Base-by-base conservation (phyloP, 2,797 vertebrate genomes). In the Sebastolobus altivelis region DNA sequence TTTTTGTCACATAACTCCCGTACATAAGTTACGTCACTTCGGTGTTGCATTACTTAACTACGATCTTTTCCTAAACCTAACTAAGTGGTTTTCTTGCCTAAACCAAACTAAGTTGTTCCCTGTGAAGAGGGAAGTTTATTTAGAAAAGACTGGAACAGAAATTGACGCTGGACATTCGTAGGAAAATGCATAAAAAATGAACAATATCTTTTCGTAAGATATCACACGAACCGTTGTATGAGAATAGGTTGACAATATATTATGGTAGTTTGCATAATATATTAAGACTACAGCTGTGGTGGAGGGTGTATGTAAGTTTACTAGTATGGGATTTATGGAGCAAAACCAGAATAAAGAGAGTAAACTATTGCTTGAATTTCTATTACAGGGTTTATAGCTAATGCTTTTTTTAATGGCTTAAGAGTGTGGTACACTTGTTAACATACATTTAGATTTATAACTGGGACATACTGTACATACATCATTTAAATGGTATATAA, bases 171-270 rank as follows among this genome's bases (percentile, higher is more conserved):
- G 16, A 20, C 16, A 46, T 46, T 46, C 0, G 18, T 0, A 46
- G 43, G 1, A 20, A 46, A 46, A 46, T 46, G 43, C 43, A 20
- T 46, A 16, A 46, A 46, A 46, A 46, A 46, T 46, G 0, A 46
- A 16, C 0, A 20, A 46, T 46, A 46, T 16, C 16, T 46, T 46
- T 16, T 43, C 40, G 14, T 43, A 43, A 43, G 16, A 43, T 43
- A 18, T 8, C 7, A 0, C 16, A 46, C 16, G 0, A 0, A 46
- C 16, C 0, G 0, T 46, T 46, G 43, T 0, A 46, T 46, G 7
- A 46, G 43, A 7, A 46, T 46, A 18, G 43, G 43, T 46, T 46
- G 43, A 46, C 18, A 49, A 8, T 31, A 20, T 62, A 1, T 6
- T 38, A 22, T 18, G 29, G 58, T 58, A 29, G 1, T 56, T 56